Percentiles rank a stretch among this genome's conserved stretches.
phyloP scores from a whole-genome alignment of 92 coral and sea anemone genomes.

The Palythoa grandis region DNA sequence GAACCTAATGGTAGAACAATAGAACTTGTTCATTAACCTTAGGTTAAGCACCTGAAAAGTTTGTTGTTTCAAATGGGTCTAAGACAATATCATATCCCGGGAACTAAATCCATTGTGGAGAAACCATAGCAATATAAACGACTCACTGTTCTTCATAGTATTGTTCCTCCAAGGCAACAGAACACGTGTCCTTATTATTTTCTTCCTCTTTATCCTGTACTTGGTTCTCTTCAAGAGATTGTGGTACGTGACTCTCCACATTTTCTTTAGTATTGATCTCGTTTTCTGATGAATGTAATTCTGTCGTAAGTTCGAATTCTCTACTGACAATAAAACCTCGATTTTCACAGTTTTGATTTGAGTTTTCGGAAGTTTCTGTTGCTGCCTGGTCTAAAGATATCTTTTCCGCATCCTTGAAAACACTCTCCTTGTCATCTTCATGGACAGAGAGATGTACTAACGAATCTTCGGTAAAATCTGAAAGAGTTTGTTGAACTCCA shows the following conservation, averaged over 20 bases:
- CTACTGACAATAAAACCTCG: no score
- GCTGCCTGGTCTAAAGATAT: not conserved
- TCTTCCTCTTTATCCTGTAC: not conserved
- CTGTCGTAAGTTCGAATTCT: not conserved
- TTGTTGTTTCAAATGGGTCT: no score
- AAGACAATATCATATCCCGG: no score
- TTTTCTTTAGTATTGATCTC: not conserved
- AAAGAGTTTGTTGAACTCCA: not conserved
- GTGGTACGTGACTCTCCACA: not conserved
- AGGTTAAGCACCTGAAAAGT: no score
- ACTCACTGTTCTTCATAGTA: constrained; percentile 20
- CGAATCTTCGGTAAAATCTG: not conserved
- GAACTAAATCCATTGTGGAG: no score
- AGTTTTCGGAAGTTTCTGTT: not conserved
- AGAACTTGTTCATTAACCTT: no score
- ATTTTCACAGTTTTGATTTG: not conserved
- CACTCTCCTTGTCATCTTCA: not conserved
- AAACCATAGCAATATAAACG: not conserved
- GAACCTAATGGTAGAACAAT: no score
- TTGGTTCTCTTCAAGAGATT: not conserved
- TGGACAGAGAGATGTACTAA: not conserved
- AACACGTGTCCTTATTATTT: not conserved
- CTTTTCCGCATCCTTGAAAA: not conserved
- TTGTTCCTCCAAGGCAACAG: constrained; percentile 22
- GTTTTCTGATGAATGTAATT: not conserved